Conservation (phyloP, 2,888 invertebrate species). For the Busseola fusca region DNA sequence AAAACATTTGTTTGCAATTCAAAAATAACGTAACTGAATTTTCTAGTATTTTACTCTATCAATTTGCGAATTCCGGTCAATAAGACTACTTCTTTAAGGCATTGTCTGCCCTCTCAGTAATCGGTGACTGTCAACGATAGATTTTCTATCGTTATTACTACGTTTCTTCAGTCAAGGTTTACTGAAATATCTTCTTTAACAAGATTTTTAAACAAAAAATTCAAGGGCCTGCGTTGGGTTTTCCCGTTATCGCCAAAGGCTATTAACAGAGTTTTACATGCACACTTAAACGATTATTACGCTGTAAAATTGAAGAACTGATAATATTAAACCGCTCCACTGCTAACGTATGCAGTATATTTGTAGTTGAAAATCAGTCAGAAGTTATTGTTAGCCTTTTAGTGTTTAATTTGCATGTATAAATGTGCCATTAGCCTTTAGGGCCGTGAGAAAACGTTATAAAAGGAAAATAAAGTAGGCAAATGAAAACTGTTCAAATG, state of each 20-base stretch:
- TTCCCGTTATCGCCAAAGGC: conserved; percentile 64
- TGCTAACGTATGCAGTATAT: background rate
- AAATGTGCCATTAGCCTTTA: background rate
- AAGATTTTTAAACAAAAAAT: conserved; percentile 20
- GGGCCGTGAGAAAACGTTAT: background rate
- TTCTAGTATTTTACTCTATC: background rate
- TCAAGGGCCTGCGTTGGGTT: conserved; percentile 48
- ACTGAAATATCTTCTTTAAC: background rate
- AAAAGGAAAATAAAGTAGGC: background rate
- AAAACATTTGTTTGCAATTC: no score
- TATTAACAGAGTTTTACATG: conserved; percentile 55
- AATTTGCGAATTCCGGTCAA: background rate
- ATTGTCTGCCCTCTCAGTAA: no score
- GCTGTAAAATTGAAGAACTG: conserved; percentile 62
- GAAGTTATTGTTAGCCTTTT: conserved; percentile 8
- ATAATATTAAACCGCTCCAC: conserved; percentile 41
- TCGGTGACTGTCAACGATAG: no score
- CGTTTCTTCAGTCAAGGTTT: background rate
- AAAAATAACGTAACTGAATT: background rate
- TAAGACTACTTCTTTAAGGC: no score
- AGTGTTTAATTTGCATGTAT: background rate
- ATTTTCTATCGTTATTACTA: no score
- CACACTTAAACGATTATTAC: conserved; percentile 58
- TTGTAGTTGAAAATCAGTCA: conserved; percentile 1
- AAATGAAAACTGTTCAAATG: background rate